Conservation (phyloP, 2,797 vertebrate genomes). For the Astyanax mexicanus region DNA sequence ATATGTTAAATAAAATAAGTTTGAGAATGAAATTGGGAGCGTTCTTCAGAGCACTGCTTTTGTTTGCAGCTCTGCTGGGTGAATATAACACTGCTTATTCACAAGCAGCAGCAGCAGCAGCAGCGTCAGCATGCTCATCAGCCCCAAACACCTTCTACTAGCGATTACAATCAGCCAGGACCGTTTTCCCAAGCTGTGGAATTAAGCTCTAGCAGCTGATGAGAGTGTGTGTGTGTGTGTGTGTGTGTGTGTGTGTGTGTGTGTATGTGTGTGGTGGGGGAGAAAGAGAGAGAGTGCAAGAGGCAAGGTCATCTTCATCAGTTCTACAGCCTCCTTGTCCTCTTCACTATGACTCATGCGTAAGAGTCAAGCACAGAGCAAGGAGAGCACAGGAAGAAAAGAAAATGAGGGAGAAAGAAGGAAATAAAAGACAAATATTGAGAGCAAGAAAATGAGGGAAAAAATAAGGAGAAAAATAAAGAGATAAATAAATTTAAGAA, state of each 20-base stretch:
- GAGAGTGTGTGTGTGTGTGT: background rate
- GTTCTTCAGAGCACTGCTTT: too few species aligned
- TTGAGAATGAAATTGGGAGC: too few species aligned
- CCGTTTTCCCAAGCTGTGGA: constrained; percentile 21
- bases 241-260: constrained; percentile 16
- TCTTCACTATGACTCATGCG: constrained; percentile 44
- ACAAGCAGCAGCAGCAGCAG: background rate
- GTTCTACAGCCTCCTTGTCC: constrained; percentile 34
- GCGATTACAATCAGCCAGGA: constrained; percentile 50
- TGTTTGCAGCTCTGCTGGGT: background rate
- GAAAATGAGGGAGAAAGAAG: background rate
- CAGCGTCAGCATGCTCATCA: constrained; percentile 26
- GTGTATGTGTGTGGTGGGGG: constrained; percentile 16
- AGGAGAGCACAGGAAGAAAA: background rate
- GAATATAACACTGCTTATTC: background rate
- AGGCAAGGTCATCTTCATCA: constrained; percentile 51
- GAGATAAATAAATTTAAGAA: background rate
- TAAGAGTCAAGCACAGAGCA: constrained; percentile 9
- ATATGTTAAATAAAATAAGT: too few species aligned
- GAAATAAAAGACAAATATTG: background rate
- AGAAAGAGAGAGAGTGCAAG: background rate
- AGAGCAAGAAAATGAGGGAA: background rate
- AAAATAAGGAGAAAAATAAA: background rate
- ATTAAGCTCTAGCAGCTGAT: constrained; percentile 39
- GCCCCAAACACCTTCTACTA: constrained; percentile 22